phyloP scores from a whole-genome alignment of 2,888 invertebrate species.

The Pediacus dermestoides region DNA sequence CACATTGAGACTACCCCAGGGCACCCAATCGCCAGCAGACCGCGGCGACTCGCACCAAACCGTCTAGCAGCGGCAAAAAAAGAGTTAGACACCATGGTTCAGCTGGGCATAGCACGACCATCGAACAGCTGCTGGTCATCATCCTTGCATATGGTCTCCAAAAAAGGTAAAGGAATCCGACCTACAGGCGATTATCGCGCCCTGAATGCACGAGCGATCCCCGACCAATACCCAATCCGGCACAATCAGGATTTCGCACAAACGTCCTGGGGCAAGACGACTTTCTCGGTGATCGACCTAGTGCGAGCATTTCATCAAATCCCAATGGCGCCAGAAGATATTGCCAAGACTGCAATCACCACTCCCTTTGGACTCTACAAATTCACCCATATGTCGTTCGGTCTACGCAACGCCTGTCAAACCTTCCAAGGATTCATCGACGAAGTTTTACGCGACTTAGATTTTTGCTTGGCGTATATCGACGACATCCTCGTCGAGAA shows the following conservation, averaged over 20 bases:
- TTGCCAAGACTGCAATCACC: conserved; percentile 41
- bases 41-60: conserved; percentile 18
- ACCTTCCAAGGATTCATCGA: conserved; percentile 43
- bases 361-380: conserved; percentile 44
- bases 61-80: conserved; percentile 25
- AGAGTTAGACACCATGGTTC: conserved; percentile 32
- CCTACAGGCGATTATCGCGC: conserved; percentile 31
- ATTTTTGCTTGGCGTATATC: conserved; percentile 36
- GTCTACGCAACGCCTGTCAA: conserved; percentile 40
- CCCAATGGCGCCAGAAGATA: conserved; percentile 36
- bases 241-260: conserved; percentile 26
- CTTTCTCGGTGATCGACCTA: conserved; percentile 17
- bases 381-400: conserved; percentile 35
- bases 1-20: conserved; percentile 29
- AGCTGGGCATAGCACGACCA: conserved; percentile 24
- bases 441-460: conserved; percentile 26
- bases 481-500: conserved; percentile 37
- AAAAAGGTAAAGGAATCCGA: conserved; percentile 29
- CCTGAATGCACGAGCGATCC: conserved; percentile 23
- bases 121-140: conserved; percentile 34
- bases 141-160: conserved; percentile 37
- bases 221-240: conserved; percentile 23
- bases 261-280: no score
- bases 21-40: no score
- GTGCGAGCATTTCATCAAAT: conserved; percentile 40